A percentile compares a stretch with the other conserved stretches of the same genome.
phyloP scores from a whole-genome alignment of 2,113 vertebrate species.

The Hypomesus transpacificus region DNA sequence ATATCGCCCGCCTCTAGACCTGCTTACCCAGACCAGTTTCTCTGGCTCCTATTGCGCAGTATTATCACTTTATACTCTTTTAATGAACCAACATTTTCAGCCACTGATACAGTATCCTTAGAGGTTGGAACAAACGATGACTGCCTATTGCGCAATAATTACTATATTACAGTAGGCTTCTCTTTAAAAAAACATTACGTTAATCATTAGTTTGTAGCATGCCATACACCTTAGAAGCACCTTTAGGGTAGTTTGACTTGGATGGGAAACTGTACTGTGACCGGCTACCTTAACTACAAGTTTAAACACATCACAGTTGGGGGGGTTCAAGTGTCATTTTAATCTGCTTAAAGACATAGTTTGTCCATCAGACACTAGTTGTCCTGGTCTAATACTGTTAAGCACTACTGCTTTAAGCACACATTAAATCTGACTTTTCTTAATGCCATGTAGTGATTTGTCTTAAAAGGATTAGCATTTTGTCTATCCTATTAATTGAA shows the following conservation, averaged over 20 bases:
- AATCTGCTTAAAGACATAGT: not conserved
- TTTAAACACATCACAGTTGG: no score
- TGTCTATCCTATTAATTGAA: slow-evolving; percentile 50
- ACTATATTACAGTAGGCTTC: no score
- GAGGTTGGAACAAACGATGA: not conserved
- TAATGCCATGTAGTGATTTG: slow-evolving; percentile 45
- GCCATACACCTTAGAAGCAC: no score
- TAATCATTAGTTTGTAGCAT: no score
- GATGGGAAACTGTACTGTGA: no score
- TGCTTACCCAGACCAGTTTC: not conserved
- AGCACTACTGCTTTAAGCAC: not conserved
- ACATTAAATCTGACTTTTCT: slow-evolving; percentile 25
- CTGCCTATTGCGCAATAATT: no score
- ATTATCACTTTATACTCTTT: not conserved
- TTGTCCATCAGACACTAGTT: not conserved
- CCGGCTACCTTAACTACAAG: no score
- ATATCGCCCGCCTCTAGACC: slow-evolving; percentile 34
- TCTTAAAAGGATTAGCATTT: slow-evolving; percentile 54
- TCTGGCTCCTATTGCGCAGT: not conserved
- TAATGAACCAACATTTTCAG: not conserved
- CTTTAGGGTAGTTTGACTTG: no score
- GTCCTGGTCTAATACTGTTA: slow-evolving; percentile 4
- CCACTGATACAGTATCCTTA: not conserved
- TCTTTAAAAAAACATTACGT: no score
- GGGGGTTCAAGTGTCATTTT: not conserved